Percentiles rank a stretch among this genome's conserved stretches.
These are phyloP conservation scores for Megaptera novaeangliae DNA, from an alignment of 2,113 vertebrate genomes.

Conservation along the genomic window DNA sequence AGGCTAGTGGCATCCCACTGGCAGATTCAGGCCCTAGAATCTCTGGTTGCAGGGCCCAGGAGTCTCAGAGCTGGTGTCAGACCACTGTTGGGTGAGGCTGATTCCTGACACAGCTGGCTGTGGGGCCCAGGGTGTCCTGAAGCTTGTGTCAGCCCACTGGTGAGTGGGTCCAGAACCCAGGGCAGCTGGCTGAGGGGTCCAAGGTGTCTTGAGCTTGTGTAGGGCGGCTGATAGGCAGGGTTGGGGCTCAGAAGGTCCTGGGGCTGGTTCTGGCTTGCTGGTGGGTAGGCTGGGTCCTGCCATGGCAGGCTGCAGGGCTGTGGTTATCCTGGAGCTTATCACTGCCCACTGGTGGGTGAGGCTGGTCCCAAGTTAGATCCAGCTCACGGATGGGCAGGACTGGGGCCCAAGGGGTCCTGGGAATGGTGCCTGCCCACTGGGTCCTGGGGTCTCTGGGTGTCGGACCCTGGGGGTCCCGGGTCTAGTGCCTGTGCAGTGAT, in stretches of 20 bases:
- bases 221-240: not conserved
- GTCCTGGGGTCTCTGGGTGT: fast-evolving
- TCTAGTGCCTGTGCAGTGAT: not conserved
- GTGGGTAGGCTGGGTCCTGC: not conserved
- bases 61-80: not conserved
- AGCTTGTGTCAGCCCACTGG: not conserved
- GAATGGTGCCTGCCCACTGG: not conserved
- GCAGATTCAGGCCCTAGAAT: not conserved
- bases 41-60: not conserved
- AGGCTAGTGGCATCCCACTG: not conserved
- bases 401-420: not conserved
- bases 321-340: not conserved
- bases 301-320: not conserved
- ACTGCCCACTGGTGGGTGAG: not conserved
- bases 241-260: not conserved
- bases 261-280: not conserved
- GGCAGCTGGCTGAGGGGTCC: not conserved
- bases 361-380: not conserved
- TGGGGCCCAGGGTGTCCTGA: not conserved
- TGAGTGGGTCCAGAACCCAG: not conserved
- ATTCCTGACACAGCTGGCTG: not conserved
- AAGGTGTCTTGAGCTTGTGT: not conserved
- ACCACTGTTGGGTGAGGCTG: not conserved
- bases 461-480: not conserved
- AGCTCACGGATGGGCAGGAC: not conserved